phyloP scores from a whole-genome alignment of 2,797 vertebrate genomes.

The Acrossocheilus wenchowensis region DNA sequence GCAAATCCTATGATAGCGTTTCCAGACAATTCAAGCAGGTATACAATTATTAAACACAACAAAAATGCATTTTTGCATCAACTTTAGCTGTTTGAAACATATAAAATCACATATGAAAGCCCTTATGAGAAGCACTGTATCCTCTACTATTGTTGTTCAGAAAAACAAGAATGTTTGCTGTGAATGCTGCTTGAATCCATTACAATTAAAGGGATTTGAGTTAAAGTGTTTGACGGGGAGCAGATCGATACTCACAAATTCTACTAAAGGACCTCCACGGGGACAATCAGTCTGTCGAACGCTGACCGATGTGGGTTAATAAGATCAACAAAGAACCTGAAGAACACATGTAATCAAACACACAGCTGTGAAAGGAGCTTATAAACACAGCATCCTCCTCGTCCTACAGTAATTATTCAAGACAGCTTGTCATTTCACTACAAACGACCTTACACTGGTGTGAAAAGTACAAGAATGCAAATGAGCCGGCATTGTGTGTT shows the following conservation, averaged over 20 bases:
- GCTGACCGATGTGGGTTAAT: constrained; percentile 1
- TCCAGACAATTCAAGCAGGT: too few relatives aligned
- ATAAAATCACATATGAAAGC: not conserved
- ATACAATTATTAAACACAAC: too few relatives aligned
- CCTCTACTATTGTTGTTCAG: not conserved
- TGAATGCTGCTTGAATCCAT: not conserved
- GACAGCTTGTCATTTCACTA: constrained; percentile 25
- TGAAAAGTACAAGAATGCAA: constrained; percentile 19
- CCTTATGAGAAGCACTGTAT: not conserved
- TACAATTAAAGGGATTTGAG: not conserved
- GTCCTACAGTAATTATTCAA: constrained; percentile 19
- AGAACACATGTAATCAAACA: constrained; percentile 15
- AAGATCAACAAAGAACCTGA: constrained; percentile 1
- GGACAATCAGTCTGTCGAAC: not conserved
- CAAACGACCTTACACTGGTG: constrained; percentile 21
- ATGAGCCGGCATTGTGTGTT: constrained; percentile 17
- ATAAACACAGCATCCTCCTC: not conserved
- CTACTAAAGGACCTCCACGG: not conserved
- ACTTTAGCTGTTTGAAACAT: not conserved
- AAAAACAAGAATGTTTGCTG: not conserved
- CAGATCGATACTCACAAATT: constrained; percentile 10
- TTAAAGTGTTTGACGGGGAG: not conserved
- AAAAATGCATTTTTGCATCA: too few relatives aligned
- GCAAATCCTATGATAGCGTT: not conserved
- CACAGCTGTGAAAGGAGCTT: not conserved